Evolutionary conservation across 2,113 vertebrate genomes (phyloP), one percentile per base, ranked within the genome.

Genomic region (Aptenodytes patagonicus): DNA sequence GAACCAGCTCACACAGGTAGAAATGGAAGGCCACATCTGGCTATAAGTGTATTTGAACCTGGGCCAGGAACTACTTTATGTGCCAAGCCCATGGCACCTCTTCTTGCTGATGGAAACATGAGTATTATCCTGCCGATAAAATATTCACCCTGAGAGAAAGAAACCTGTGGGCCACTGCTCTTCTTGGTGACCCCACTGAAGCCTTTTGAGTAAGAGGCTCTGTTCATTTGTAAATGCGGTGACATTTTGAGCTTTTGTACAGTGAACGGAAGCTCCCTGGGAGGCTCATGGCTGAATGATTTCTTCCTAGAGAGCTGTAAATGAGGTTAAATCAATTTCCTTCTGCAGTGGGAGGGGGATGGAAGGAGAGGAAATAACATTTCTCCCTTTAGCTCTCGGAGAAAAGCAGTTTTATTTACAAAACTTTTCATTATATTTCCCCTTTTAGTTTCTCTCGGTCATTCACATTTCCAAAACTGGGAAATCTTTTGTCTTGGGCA

Each of bases 171-270:
- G 42, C 89, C 78, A 36, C 47, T 25, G 51, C 32, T 96, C 60
- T 92, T 89, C 83, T 68, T 71, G 77, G 47, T 62, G 94, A n/a
- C 81, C 92, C 54, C 29, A 11, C 25, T 80, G 87, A 93, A 95
- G 92, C 85, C 91, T 91, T 97, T 93, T 95, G 92, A 97, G 91
- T 86, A 34, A 94, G 94, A 95, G 55, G 77, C 89, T 98, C 82
- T 93, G 94, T 97, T 98, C 93, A 86, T 97, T 98, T 98, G 95
- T 95, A 98, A 98, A 97, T 93, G 92, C 1, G 28, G 92, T 98
- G 98, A 98, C 97, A 98, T 98, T 98, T 98, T 76, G 93, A 96
- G 96, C 94, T 97, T 97, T 96, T 98, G 94, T 98, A 83, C 94
- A 89, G 86, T 26, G 52, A 93, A 70, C 1, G 28, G 95, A 97